Evolutionary conservation across 2,113 vertebrate genomes (phyloP), one percentile per base, ranked within the genome.

Genomic region (Oryzias celebensis): DNA sequence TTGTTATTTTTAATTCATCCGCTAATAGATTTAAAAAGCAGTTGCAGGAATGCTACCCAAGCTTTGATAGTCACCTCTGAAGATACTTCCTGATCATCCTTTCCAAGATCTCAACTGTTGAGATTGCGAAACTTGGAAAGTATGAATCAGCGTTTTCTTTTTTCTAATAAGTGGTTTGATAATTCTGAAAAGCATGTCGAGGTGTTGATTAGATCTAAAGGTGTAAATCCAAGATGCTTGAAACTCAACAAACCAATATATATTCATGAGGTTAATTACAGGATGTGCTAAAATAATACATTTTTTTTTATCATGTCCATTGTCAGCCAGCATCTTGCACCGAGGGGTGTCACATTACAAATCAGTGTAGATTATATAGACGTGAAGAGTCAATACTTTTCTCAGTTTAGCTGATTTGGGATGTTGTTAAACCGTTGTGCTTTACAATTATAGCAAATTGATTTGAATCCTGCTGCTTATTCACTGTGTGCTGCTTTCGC

Each of bases 241-340:
- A 77, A 83, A 81, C 65, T 63, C 55, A 83, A 78, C 73, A 89
- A 85, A 86, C 71, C 90, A 91, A 91, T 91, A 89, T 90, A 82
- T 88, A 91, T 91, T 90, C 86, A 91, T 91, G 90, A 91, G 66
- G 69, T 83, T 90, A 91, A 90, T 89, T 90, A 89, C 83, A 76
- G 62, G 73, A 85, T 75, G 83, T 74, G 68, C 61, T 81, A 81
- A 87, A 89, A 87, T 78, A 67, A 84, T 77, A 81, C 77, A 55
- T 85, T 84, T 87, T 82, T 82, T 77, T 84, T 82, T 84, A 84
- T 69, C 58, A 20, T 52, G 45, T 47, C 64, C 51, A 62, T 72
- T 73, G 75, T 77, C 77, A 73, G 65, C 68, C 41, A 70, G 47
- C 61, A 77, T 58, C 51, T 54, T 41, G 53, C 31, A 26, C 43